Conservation (phyloP, 2,797 vertebrate genomes). For the Pseudopleuronectes americanus region DNA sequence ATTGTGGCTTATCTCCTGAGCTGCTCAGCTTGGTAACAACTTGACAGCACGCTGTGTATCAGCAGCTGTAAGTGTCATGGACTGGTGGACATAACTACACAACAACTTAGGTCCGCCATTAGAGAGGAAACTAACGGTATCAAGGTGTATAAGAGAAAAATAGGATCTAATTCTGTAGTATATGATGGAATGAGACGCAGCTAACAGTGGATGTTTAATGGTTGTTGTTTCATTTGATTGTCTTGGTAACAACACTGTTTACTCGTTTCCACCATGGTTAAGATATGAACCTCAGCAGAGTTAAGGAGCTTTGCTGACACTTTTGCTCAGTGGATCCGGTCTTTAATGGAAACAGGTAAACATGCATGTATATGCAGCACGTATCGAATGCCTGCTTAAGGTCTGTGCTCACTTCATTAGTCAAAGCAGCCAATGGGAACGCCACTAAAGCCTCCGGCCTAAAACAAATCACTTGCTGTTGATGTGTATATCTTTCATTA, state of each 20-base stretch:
- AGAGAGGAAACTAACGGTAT: too few species aligned
- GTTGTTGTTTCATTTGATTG: not conserved
- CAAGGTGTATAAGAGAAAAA: too few species aligned
- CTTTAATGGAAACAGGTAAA: not conserved
- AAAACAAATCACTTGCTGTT: not conserved
- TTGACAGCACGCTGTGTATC: too few species aligned
- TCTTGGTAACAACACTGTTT: not conserved
- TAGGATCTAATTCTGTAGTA: too few species aligned
- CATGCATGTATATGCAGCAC: not conserved
- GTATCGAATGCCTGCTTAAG: not conserved
- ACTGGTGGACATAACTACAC: not conserved
- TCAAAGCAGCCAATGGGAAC: constrained; percentile 2
- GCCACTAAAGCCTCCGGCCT: not conserved
- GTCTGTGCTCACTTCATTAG: constrained; percentile 5
- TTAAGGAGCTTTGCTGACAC: not conserved
- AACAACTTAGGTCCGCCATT: not conserved
- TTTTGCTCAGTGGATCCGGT: not conserved
- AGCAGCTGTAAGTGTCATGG: not conserved
- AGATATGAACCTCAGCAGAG: not conserved
- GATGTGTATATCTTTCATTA: not conserved
- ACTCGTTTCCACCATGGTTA: not conserved
- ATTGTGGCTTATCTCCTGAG: too few species aligned
- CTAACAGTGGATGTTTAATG: not conserved
- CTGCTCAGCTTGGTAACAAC: too few species aligned
- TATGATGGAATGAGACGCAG: not conserved